Evolutionary conservation across 23 tunicate species (phyloP).

Genomic region (Phallusia fumigata): DNA sequence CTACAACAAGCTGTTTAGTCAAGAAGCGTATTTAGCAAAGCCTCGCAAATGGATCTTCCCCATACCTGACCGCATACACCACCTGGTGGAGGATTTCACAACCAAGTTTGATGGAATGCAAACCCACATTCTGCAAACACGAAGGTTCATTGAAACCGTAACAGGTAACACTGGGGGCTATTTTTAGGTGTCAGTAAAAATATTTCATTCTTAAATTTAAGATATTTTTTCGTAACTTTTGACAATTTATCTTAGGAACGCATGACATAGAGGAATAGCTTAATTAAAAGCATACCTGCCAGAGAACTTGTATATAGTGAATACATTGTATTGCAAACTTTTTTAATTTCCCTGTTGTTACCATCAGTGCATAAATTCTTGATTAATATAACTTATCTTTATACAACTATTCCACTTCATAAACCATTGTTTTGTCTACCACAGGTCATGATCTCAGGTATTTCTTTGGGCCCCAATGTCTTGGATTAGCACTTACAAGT

Average conservation of each 20-base stretch:
- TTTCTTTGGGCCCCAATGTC: constrained; percentile 30
- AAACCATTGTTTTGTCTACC: background rate
- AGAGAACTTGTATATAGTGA: too few species aligned
- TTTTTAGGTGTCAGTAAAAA: too few species aligned
- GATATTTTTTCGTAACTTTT: too few species aligned
- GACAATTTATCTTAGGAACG: too few species aligned
- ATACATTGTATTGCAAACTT: too few species aligned
- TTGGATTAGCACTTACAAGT: constrained; percentile 18
- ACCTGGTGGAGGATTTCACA: constrained; percentile 82
- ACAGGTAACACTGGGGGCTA: background rate
- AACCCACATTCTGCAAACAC: constrained; percentile 35
- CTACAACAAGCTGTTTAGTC: constrained; percentile 26
- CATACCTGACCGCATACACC: constrained; percentile 70
- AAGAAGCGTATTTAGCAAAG: background rate
- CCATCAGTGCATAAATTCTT: too few species aligned
- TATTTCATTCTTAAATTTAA: too few species aligned
- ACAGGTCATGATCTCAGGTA: constrained; percentile 35
- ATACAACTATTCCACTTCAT: too few species aligned
- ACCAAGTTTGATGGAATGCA: constrained; percentile 55
- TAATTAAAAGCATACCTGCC: too few species aligned
- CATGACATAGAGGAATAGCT: too few species aligned
- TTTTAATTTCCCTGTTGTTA: too few species aligned
- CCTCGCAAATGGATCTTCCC: constrained; percentile 74
- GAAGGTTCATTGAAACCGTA: constrained; percentile 25
- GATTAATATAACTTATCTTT: too few species aligned